phyloP scores from a whole-genome alignment of 1,140 invertebrate genomes.

The Drosophila eugracilis region DNA sequence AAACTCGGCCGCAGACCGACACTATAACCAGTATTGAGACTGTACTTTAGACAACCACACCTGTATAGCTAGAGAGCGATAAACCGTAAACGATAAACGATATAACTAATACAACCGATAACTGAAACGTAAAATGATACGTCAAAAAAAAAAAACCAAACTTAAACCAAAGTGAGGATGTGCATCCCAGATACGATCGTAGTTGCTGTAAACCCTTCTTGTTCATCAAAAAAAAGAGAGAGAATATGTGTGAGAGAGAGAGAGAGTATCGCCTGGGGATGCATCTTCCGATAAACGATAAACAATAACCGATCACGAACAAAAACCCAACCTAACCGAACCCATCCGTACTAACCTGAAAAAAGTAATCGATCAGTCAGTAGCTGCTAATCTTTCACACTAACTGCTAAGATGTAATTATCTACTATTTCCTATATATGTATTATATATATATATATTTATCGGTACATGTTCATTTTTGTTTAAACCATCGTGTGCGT shows the following conservation, averaged over 20 bases:
- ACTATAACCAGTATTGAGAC: constrained; percentile 85
- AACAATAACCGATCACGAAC: constrained; percentile 20
- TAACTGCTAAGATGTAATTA: constrained; percentile 83
- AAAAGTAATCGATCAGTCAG: constrained; percentile 55
- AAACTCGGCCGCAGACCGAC: constrained; percentile 70
- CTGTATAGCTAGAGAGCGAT: constrained; percentile 51
- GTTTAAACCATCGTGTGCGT: constrained; percentile 1
- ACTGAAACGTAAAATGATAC: constrained; percentile 10
- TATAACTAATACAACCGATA: constrained; percentile 12
- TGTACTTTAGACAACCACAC: constrained; percentile 77
- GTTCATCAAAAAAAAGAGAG: background rate
- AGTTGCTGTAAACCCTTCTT: constrained; percentile 6
- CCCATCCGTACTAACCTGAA: constrained; percentile 51
- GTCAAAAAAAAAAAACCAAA: constrained; percentile 4
- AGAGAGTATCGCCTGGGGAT: constrained; percentile 29
- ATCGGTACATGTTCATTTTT: constrained; percentile 28
- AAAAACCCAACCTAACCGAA: constrained; percentile 39
- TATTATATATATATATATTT: constrained; percentile 55
- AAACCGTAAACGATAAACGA: constrained; percentile 46
- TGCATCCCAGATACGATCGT: constrained; percentile 34
- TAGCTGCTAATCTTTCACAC: constrained; percentile 77
- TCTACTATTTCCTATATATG: constrained; percentile 58
- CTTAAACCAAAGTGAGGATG: constrained; percentile 13
- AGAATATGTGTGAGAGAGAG: background rate
- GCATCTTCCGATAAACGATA: constrained; percentile 30